Evolutionary conservation across 2,113 vertebrate species (phyloP).

Genomic region (Stercorarius parasiticus): DNA sequence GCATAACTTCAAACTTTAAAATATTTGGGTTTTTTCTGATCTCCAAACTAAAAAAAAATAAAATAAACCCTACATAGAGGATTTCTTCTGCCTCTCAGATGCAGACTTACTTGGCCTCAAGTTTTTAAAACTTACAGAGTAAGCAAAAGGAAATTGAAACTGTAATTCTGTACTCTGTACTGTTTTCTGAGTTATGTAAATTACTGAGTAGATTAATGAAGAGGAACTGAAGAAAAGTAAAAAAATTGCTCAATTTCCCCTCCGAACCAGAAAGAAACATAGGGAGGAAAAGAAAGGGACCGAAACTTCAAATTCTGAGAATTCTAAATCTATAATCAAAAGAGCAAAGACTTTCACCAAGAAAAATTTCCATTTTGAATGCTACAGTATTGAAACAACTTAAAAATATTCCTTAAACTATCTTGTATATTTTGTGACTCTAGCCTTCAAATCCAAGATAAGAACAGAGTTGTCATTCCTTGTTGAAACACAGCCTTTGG

Average conservation of each 20-base stretch:
- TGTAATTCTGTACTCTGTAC: background rate
- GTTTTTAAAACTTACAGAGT: background rate
- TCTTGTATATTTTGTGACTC: background rate
- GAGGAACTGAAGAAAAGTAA: constrained; percentile 11
- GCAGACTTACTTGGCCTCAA: background rate
- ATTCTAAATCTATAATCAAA: background rate
- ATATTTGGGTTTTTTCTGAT: background rate
- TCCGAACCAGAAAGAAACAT: background rate
- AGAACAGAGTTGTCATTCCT: background rate
- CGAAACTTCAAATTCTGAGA: background rate
- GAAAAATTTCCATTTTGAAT: background rate
- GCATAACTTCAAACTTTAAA: background rate
- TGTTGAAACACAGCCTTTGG: constrained; percentile 3
- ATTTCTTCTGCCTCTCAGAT: background rate
- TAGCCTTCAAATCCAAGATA: background rate
- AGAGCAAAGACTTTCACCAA: background rate
- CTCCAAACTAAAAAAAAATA: background rate
- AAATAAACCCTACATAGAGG: background rate
- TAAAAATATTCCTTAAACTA: background rate
- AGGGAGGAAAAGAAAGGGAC: background rate
- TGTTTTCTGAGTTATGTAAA: background rate
- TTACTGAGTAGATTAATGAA: background rate
- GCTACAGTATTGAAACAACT: background rate
- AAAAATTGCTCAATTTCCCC: constrained; percentile 5
- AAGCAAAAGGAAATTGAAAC: background rate